phyloP scores from a whole-genome alignment of 2,113 vertebrate genomes.

The Caracal caracal region DNA sequence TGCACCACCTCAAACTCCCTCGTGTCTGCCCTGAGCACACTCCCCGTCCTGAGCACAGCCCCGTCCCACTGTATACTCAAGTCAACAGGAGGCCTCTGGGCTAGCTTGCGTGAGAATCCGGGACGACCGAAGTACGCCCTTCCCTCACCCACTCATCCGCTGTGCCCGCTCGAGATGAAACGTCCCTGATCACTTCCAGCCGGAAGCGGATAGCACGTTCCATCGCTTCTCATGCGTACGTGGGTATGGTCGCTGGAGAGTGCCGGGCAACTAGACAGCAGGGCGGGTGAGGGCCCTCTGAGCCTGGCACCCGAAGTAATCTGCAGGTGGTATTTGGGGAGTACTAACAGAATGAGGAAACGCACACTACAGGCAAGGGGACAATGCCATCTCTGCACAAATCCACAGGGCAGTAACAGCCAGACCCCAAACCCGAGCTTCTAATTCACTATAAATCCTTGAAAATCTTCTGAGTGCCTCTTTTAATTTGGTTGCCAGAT shows the following conservation, averaged over 20 bases:
- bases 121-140: background rate
- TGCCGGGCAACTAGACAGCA: background rate
- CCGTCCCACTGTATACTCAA: too few species aligned
- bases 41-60: background rate
- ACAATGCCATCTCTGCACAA: background rate
- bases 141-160: background rate
- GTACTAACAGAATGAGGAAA: background rate
- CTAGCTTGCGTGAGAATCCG: fast-evolving
- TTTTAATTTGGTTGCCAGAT: conserved; percentile 54
- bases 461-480: conserved; percentile 34
- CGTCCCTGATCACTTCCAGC: background rate
- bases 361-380: background rate
- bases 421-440: background rate
- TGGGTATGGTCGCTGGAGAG: background rate
- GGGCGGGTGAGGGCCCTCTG: background rate
- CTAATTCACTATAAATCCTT: conserved; percentile 53
- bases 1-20: too few species aligned
- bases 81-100: background rate
- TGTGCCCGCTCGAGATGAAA: too few species aligned
- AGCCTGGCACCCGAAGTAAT: background rate
- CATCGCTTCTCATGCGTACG: fast-evolving
- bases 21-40: background rate
- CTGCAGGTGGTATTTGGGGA: background rate
- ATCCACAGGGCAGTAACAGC: background rate
- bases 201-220: fast-evolving